Conservation (phyloP, 1,140 invertebrate genomes). For the Drosophila arizonae region DNA sequence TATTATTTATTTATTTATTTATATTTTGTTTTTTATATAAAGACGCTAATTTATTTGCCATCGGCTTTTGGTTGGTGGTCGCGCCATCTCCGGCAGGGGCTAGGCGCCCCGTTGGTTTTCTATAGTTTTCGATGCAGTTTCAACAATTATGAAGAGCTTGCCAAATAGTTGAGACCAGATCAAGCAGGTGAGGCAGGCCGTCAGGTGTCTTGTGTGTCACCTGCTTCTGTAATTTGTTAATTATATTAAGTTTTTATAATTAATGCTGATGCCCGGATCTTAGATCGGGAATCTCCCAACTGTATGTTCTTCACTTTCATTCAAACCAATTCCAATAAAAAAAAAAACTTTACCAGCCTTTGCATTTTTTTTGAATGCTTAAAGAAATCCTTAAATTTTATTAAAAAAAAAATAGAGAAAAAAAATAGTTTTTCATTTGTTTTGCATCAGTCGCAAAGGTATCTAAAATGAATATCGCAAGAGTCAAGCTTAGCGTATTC, state of each 20-base stretch:
- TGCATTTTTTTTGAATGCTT: slow-evolving; percentile 71
- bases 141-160: slow-evolving; percentile 73
- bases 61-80: slow-evolving; percentile 27
- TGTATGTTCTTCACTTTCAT: no score
- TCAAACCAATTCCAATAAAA: no score
- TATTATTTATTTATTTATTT: neutral
- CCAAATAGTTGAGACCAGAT: slow-evolving; percentile 39
- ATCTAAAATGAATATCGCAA: slow-evolving; percentile 30
- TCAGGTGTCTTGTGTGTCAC: neutral
- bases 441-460: slow-evolving; percentile 46
- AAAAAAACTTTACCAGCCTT: no score
- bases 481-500: slow-evolving; percentile 38
- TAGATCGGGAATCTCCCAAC: no score
- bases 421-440: slow-evolving; percentile 15
- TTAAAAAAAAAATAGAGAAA: slow-evolving; percentile 65
- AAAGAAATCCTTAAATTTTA: slow-evolving; percentile 67
- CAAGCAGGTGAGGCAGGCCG: neutral
- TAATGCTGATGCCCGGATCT: no score
- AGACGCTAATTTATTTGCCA: slow-evolving; percentile 77
- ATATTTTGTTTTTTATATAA: slow-evolving; percentile 32
- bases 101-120: slow-evolving; percentile 25
- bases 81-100: slow-evolving; percentile 17
- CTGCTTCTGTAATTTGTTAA: slow-evolving; percentile 8
- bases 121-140: slow-evolving; percentile 29
- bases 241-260: neutral